Evolutionary conservation across 2,113 vertebrate species (phyloP), one percentile per base, ranked within the genome.

Genomic region (Butorides virescens): DNA sequence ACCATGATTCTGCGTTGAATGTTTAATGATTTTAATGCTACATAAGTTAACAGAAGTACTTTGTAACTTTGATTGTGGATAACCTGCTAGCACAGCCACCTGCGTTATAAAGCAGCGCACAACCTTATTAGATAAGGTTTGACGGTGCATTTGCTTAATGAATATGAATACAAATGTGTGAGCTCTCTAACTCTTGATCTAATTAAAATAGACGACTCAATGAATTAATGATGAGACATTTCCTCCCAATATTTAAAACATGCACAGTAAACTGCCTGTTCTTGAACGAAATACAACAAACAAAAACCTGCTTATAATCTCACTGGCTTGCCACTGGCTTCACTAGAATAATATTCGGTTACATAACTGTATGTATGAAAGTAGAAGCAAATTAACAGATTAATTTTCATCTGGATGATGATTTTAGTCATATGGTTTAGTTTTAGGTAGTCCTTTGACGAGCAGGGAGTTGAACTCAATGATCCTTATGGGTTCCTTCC

Each of bases 191-290:
- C 46, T 76, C 91, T 70, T 82, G 19, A 46, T 86, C 67, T 97
- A 97, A 95, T 95, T 96, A 92, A 97, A 96, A 96, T 11, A 53
- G 70, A 95, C 56, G 18, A 52, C 32, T 65, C 62, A 92, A 75
- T 90, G 86, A 97, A 95, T 95, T 97, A 92, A 95, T 50, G 49
- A 88, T 84, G 39, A 95, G 58, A 77, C 44, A 76, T 96, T 96
- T 97, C 79, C 88, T 94, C 84, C 36, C 68, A 79, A 30, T 63
- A 46, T 79, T 93, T 34, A 86, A 58, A 86, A 93, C 52, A 18
- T 18, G 71, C 36, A 30, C 20, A 84, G 32, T n/a, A 97, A 96
- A 93, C 49, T 90, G 56, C 22, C 75, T 78, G 46, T 44, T 95
- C 77, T 91, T 93, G 36, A 93, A 29, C 59, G 71, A 92, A 95